These are phyloP conservation scores for Loris lydekkerianus DNA, from an alignment of 2,797 vertebrate genomes.

Conservation along the genomic window DNA sequence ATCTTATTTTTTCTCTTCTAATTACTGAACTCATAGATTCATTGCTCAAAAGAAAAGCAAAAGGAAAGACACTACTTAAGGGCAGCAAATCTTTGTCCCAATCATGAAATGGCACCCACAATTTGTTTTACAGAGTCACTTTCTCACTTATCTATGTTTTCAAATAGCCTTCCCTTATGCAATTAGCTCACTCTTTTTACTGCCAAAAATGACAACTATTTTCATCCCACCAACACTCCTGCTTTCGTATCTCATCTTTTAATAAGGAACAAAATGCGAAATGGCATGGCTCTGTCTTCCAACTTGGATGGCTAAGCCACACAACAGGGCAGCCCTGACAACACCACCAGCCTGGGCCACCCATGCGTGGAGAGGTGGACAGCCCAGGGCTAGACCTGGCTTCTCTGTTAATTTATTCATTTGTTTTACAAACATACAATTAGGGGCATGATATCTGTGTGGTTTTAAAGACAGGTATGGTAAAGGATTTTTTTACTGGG, in stretches of 20 bases:
- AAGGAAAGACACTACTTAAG: not conserved
- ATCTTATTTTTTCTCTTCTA: not conserved
- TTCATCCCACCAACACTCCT: not conserved
- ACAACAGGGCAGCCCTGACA: not conserved
- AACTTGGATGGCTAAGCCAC: fast-evolving
- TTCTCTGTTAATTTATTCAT: not conserved
- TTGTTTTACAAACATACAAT: conserved; percentile 42
- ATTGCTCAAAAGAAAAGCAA: conserved; percentile 21
- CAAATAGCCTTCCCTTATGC: not conserved
- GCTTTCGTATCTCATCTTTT: not conserved
- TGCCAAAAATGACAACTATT: not conserved
- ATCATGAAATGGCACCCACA: not conserved
- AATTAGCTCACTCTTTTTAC: conserved; percentile 44
- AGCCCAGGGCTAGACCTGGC: not conserved
- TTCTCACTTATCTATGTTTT: not conserved
- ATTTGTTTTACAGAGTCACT: not conserved
- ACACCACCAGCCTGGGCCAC: not conserved
- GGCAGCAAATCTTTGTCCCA: not conserved
- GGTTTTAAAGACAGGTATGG: conserved; percentile 27
- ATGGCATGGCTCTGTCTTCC: not conserved
- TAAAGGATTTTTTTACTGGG: not conserved
- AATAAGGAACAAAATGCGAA: not conserved
- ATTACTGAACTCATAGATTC: not conserved
- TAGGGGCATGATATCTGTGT: not conserved
- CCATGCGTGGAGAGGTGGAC: not conserved